Conservation (phyloP, 2,113 vertebrate genomes). For the Pipra filicauda region DNA sequence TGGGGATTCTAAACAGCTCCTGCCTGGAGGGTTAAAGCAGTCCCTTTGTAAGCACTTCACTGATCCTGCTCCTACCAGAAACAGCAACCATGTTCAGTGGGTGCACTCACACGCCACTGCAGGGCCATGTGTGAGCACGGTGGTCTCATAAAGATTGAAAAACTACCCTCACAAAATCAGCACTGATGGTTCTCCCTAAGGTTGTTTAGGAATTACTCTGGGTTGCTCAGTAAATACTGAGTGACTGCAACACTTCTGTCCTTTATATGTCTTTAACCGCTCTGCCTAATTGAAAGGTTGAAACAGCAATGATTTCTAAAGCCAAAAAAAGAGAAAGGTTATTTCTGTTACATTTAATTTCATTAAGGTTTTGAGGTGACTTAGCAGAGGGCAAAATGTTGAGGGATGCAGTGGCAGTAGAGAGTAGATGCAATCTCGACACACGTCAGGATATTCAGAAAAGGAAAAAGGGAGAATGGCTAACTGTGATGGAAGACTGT, state of each 20-base stretch:
- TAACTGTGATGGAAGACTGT: not conserved
- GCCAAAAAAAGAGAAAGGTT: not conserved
- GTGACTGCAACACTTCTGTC: not conserved
- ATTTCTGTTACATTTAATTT: not conserved
- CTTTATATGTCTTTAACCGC: not conserved
- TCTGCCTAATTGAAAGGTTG: not conserved
- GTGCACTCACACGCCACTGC: not conserved
- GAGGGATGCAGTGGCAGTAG: not conserved
- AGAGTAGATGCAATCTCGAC: not conserved
- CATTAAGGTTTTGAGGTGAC: not conserved
- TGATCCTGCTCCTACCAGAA: not conserved
- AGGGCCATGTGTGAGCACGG: not conserved
- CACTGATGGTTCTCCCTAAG: not conserved
- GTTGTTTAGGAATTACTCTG: not conserved
- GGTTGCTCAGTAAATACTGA: not conserved
- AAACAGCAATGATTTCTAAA: not conserved
- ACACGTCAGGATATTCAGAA: not conserved
- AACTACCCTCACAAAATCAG: not conserved
- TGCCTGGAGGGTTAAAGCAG: not conserved
- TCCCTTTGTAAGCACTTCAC: not conserved
- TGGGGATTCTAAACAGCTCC: not conserved
- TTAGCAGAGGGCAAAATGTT: not conserved
- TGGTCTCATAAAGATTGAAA: not conserved
- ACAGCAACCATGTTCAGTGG: not conserved
- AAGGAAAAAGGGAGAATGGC: not conserved